Base-by-base conservation (phyloP, 2,888 invertebrate genomes). In the Eupithecia centaureata region DNA sequence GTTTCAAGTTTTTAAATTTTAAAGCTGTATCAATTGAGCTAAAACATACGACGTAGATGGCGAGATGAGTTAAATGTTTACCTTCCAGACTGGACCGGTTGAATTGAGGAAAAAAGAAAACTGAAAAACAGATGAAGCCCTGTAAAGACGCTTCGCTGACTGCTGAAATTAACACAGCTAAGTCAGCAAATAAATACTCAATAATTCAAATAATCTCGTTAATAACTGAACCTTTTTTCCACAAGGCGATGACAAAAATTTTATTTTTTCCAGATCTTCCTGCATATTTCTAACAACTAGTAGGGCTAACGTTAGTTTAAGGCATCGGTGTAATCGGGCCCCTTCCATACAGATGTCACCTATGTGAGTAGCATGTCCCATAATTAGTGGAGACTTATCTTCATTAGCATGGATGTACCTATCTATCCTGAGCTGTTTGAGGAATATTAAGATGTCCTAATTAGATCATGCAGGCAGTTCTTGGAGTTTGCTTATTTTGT, bases 381-480 rank as follows among this genome's bases (percentile, higher is more conserved):
- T 83, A 84, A 81, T 84, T 82, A 83, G 83, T 72, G 73, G 72
- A 71, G 79, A 81, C 81, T 79, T 83, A 79, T 84, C 83, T 84
- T 82, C 78, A 80, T 82, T 82, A 79, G 63, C 62, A 70, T 73
- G 65, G 68, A 72, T 68, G 59, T 68, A 63, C 0, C 12, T 32
- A 18, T 2, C 8, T 71, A 71, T 68, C 62, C 58, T 27, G 25
- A 58, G n/a, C 63, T 60, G 61, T 58, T 60, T 65, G 18, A 57
- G 67, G 61, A 59, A 71, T 68, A 73, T 71, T 68, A 67, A 67
- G 65, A 69, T 63, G 70, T 61, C 58, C 57, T 60, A 63, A 57
- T 64, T 57, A 63, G 12, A 22, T 12, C 47, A 47, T 47, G 47
- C 47, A 66, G 5, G 30, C 47, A 52, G 13, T 52, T 52, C 27